A percentile compares a stretch with the other conserved stretches of the same genome.
Evolutionary conservation across 23 tunicate species (phyloP).

Genomic region (Clavelina lepadiformis): DNA sequence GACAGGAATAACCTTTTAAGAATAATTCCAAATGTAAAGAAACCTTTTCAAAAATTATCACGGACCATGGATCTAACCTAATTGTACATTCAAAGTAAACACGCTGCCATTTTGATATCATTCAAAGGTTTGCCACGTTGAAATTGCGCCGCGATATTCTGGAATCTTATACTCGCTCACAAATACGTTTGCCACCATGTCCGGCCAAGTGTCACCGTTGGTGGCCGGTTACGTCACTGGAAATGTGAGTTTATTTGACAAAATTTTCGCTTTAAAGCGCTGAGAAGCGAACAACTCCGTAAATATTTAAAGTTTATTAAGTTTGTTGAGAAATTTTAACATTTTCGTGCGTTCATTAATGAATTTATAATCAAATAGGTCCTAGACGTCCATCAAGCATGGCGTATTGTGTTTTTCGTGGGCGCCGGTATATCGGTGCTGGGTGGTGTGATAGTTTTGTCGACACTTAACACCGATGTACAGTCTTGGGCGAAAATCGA

Average conservation of each 20-base stretch:
- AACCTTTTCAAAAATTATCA: not conserved
- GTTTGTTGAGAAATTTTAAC: too few relatives aligned
- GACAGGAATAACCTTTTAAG: not conserved
- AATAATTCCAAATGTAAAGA: not conserved
- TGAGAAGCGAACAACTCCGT: too few relatives aligned
- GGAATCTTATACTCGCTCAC: constrained; percentile 53
- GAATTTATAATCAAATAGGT: constrained; percentile 6
- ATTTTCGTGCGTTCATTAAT: too few relatives aligned
- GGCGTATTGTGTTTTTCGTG: constrained; percentile 57
- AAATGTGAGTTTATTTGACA: constrained; percentile 36
- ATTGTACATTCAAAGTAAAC: constrained; percentile 1
- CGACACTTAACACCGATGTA: constrained; percentile 44
- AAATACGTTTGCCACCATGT: constrained; percentile 46
- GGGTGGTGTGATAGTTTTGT: constrained; percentile 45
- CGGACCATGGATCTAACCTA: not conserved
- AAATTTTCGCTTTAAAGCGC: too few relatives aligned
- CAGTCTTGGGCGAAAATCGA: constrained; percentile 47
- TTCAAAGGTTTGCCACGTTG: constrained; percentile 47
- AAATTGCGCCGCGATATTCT: constrained; percentile 56
- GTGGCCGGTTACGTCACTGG: constrained; percentile 56
- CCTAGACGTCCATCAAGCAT: constrained; percentile 41
- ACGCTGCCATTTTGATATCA: not conserved
- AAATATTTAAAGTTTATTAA: too few relatives aligned
- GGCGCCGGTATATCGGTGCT: constrained; percentile 56
- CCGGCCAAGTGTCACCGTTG: constrained; percentile 61